Evolutionary conservation across 53 echinoderm and acorn worm genomes (phyloP).

Genomic region (Patiria pectinifera): DNA sequence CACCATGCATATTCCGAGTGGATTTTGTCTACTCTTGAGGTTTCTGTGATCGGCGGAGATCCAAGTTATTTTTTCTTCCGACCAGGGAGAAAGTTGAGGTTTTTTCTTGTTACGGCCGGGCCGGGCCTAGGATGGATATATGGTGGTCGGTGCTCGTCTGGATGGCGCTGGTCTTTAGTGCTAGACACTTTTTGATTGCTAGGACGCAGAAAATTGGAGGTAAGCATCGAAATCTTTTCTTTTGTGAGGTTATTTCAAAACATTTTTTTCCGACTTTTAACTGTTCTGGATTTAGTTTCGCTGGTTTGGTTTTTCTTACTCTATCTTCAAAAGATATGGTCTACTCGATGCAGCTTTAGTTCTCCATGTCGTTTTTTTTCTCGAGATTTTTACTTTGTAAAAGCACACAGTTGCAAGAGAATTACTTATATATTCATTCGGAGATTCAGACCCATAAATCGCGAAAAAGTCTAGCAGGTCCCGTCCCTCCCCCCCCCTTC

Average conservation of each 20-base stretch:
- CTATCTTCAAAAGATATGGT: background rate
- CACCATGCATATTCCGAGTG: no score
- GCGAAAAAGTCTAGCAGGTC: no score
- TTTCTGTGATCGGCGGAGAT: no score
- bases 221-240: background rate
- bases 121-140: slow-evolving; percentile 21
- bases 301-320: background rate
- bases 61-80: background rate
- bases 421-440: no score
- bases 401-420: no score
- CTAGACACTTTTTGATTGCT: background rate
- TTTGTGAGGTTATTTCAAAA: background rate
- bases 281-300: background rate
- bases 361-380: no score
- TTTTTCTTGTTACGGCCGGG: background rate
- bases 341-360: no score
- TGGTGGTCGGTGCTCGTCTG: background rate
- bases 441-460: no score
- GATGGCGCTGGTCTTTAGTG: background rate
- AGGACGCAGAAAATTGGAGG: slow-evolving; percentile 45
- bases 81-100: background rate
- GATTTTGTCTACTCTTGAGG: no score
- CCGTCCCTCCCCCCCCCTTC: background rate
- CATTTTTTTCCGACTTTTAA: background rate
- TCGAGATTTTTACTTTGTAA: no score